Evolutionary conservation across 2,113 vertebrate genomes (phyloP).

Genomic region (Prochilodus magdalenae): DNA sequence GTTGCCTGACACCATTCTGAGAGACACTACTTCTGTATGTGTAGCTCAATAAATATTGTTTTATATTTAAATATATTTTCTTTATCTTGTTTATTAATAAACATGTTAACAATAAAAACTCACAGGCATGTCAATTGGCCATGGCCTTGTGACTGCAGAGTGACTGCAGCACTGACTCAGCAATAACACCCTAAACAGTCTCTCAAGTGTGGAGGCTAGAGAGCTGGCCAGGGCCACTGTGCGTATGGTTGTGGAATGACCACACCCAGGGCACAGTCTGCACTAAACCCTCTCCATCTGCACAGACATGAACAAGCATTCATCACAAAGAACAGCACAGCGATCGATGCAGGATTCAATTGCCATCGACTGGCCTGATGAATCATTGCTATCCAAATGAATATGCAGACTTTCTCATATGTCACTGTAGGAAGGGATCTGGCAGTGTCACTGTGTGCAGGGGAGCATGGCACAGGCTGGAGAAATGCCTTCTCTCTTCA

Average conservation of each 20-base stretch:
- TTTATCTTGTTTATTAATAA: no score
- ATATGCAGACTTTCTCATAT: constrained; percentile 45
- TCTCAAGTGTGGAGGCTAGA: background rate
- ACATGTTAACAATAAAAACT: no score
- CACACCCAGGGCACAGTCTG: constrained; percentile 22
- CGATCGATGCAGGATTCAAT: constrained; percentile 66
- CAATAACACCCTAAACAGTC: background rate
- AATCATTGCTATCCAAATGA: constrained; percentile 66
- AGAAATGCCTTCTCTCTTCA: constrained; percentile 17
- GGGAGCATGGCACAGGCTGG: background rate
- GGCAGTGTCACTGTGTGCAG: constrained; percentile 2
- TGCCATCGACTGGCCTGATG: constrained; percentile 61
- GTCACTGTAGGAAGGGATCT: constrained; percentile 19
- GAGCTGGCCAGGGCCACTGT: constrained; percentile 2
- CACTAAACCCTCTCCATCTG: background rate
- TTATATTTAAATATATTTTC: no score
- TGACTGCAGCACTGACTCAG: constrained; percentile 39
- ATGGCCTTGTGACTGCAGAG: constrained; percentile 1
- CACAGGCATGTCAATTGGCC: background rate
- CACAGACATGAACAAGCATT: constrained; percentile 61
- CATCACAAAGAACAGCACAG: constrained; percentile 60
- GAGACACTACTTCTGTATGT: no score
- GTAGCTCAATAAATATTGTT: no score
- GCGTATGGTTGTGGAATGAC: background rate
- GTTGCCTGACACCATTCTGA: no score